A percentile compares a stretch with the other conserved stretches of the same genome.
Evolutionary conservation across 1,140 invertebrate species (phyloP).

Genomic region (Leptinotarsa defecta): DNA sequence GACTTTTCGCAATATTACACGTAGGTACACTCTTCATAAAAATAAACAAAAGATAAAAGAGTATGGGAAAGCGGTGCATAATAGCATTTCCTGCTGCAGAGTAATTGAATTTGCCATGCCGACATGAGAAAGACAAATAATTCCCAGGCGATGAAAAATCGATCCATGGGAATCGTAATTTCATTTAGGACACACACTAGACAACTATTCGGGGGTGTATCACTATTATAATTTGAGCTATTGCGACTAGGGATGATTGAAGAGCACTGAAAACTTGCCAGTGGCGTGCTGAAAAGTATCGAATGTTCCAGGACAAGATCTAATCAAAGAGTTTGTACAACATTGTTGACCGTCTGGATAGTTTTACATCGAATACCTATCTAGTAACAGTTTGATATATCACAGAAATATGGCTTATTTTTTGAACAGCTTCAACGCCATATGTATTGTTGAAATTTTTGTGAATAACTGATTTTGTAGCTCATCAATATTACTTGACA

Average conservation of each 20-base stretch:
- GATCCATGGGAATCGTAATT: slow-evolving; percentile 32
- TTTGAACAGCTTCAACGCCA: no score
- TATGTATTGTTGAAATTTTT: no score
- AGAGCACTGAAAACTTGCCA: slow-evolving; percentile 2
- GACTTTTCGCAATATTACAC: background rate
- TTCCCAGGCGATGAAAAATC: slow-evolving; percentile 32
- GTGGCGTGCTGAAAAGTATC: background rate
- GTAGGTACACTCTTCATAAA: slow-evolving; percentile 12
- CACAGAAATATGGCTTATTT: no score
- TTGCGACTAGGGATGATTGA: slow-evolving; percentile 15
- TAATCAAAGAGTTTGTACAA: no score
- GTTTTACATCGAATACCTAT: no score
- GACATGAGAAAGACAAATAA: slow-evolving; percentile 30
- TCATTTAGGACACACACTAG: slow-evolving; percentile 17
- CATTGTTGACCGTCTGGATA: no score
- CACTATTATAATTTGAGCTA: slow-evolving; percentile 39
- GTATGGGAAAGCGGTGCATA: slow-evolving; percentile 13
- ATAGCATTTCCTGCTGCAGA: slow-evolving; percentile 27
- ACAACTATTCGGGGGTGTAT: slow-evolving; percentile 28
- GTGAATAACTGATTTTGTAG: no score
- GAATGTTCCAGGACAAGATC: no score
- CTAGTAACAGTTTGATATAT: no score
- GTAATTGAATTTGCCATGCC: slow-evolving; percentile 32
- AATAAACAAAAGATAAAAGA: slow-evolving; percentile 10
- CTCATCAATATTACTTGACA: no score